Evolutionary conservation across 2,888 invertebrate species (phyloP), one percentile per base, ranked within the genome.

Genomic region (Leptarthrus brevirostris): DNA sequence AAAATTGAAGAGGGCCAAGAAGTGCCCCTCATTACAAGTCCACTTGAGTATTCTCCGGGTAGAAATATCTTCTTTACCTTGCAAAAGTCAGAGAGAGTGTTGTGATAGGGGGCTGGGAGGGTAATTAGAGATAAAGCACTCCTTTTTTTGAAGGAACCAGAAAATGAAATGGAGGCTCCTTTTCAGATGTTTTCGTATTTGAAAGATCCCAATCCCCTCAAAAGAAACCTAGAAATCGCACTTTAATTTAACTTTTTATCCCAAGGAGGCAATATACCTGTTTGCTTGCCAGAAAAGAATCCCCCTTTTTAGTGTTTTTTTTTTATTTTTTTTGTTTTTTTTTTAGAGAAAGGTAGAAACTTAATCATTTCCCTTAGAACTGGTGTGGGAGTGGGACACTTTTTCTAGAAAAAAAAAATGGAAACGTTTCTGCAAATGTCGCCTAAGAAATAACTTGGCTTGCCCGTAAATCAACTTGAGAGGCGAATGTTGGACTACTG

Each of bases 241-340:
- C 58, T 58, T 30, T 36, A 56, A 56, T 56, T 56, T 56, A 34
- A 58, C 58, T 58, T 58, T 58, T 58, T 58, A 58, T 58, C 58
- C 58, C 8, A 58, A 18, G 58, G 36, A 36, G 36, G 36, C 58
- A 34, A 58, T 58, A 18, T 10, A 12, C 56, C 14, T 18, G 6
- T 58, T 36, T 34, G 34, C 20, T 58, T 36, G 36, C 18, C 4
- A 34, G 16, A 34, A 58, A 58, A 36, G 58, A 20, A 16, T n/a
- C n/a, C n/a, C n/a, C n/a, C n/a, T n/a, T n/a, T n/a, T n/a, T n/a
- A n/a, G 12, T 36, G 10, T 58, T 58, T 58, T 58, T 34, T 18
- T 3, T 36, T 58, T 58, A 18, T n/a, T 58, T 18, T 36, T 18
- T 0, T 36, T 34, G 40, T n/a, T 16, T 34, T 58, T 58, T 12